Base-by-base conservation (phyloP, 2,888 invertebrate genomes). In the Globia sparganii region DNA sequence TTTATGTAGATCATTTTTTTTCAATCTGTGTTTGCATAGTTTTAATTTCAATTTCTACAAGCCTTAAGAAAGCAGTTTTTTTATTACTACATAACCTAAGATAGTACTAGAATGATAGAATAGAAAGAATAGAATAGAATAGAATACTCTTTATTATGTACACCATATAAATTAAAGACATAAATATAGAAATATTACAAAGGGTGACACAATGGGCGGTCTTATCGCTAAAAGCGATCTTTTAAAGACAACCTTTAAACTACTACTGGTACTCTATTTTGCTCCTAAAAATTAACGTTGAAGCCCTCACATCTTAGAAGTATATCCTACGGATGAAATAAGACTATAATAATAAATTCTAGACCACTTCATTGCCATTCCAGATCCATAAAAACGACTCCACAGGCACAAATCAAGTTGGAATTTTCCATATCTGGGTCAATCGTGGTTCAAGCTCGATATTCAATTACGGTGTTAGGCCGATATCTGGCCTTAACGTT, bases 391-490 rank as follows among this genome's bases (percentile, higher is more conserved):
- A 86, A 85, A 83, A 84, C 77, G 71, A 78, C 75, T 84, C 77
- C 62, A 76, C 73, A 66, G 67, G 13, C 78, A 87, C 89, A 91
- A 91, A 92, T 90, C 88, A 91, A 88, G 88, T 86, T 72, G 85
- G 89, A 86, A 86, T 89, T 89, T 84, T 83, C 89, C 78, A 91
- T 91, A 92, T 91, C 90, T 92, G 75, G 89, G 89, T 88, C 89
- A 88, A 85, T 87, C 83, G 86, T 85, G 86, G 81, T 84, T 86
- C 78, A 85, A 86, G 72, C 86, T 73, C 78, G 89, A 92, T 94
- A 96, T 96, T 96, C 95, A 96, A 96, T 96, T 96, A 96, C 91
- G 91, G 89, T 92, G 85, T 86, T 85, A 85, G 82, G 81, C 94
- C 93, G 91, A 94, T 94, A 94, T 93, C 86, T 91, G 90, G 91